These are phyloP conservation scores for Calcarius lapponicus DNA, from an alignment of 2,797 vertebrate genomes.

Conservation along the genomic window DNA sequence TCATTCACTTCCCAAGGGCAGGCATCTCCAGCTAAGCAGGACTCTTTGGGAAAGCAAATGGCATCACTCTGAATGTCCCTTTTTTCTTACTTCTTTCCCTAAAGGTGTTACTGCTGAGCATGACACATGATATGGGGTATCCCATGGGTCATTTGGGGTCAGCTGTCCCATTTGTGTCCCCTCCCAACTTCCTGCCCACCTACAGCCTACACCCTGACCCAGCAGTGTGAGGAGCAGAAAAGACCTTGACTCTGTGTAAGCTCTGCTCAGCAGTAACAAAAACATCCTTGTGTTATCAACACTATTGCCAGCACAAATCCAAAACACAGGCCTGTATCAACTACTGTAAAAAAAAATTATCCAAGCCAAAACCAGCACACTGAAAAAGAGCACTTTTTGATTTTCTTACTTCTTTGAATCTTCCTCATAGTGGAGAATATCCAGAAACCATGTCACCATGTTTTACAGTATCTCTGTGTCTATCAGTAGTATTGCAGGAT, in stretches of 20 bases:
- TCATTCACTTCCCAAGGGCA: not conserved
- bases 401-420: not conserved
- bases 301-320: not conserved
- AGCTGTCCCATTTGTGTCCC: not conserved
- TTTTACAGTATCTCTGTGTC: not conserved
- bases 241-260: not conserved
- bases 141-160: not conserved
- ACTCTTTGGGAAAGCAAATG: not conserved
- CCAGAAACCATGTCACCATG: not conserved
- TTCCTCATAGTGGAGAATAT: not conserved
- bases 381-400: not conserved
- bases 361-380: not conserved
- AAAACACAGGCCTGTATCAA: not conserved
- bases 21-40: not conserved
- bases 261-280: not conserved
- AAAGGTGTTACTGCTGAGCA: not conserved
- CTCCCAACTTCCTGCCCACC: not conserved
- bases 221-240: not conserved
- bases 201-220: rapidly evolving
- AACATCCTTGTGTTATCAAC: not conserved
- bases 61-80: not conserved
- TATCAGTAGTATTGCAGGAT: not conserved
- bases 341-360: not conserved
- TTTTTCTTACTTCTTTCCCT: not conserved
- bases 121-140: rapidly evolving